Evolutionary conservation across 2,888 invertebrate genomes (phyloP).

Genomic region (Coremacera marginata): DNA sequence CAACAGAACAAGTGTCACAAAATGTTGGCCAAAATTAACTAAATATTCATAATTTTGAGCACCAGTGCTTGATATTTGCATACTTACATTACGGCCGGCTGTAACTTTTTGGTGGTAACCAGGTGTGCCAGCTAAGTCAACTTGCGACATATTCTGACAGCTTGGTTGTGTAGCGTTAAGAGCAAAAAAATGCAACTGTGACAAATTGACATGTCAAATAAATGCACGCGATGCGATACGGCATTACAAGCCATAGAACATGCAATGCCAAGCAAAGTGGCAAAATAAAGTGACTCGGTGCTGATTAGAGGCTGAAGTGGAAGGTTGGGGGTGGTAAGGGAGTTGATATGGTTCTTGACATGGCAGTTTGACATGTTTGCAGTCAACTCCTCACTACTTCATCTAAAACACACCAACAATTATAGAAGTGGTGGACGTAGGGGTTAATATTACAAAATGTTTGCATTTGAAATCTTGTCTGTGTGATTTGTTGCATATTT

Average conservation of each 20-base stretch:
- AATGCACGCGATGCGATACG: constrained; percentile 6
- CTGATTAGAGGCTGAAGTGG: neutral
- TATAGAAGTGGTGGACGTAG: neutral
- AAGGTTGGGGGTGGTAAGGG: neutral
- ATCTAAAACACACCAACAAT: neutral
- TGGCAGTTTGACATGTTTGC: neutral
- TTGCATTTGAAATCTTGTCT: neutral
- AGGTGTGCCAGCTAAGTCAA: neutral
- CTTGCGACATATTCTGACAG: neutral
- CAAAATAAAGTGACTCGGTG: too few species aligned
- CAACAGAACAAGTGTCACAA: neutral
- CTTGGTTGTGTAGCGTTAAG: neutral
- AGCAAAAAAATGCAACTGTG: neutral
- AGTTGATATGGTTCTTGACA: too few species aligned
- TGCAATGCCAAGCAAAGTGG: too few species aligned
- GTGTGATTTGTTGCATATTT: neutral
- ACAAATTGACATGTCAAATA: constrained; percentile 1
- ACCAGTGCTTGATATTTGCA: neutral
- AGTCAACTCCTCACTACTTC: neutral
- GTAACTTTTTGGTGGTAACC: neutral
- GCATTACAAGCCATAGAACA: neutral
- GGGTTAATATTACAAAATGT: neutral
- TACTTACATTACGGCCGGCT: neutral
- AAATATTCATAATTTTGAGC: neutral
- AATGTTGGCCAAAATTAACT: neutral